Evolutionary conservation across 2,113 vertebrate species (phyloP).

Genomic region (Stictonetta naevosa): DNA sequence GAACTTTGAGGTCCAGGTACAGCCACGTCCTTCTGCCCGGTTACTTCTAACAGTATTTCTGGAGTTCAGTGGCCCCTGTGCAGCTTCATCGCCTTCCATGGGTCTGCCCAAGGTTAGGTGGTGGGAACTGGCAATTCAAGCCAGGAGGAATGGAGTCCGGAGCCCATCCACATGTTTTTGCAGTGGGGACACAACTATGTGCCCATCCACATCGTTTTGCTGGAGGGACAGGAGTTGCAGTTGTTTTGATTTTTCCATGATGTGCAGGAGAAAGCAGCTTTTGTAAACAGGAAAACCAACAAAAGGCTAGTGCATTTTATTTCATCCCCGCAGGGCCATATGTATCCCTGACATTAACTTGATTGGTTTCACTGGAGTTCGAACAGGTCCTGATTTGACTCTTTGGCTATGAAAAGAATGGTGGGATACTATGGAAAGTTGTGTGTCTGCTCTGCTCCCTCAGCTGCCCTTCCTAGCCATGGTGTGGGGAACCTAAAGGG

Average conservation of each 20-base stretch:
- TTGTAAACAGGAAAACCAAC: background rate
- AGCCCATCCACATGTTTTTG: background rate
- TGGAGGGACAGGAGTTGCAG: background rate
- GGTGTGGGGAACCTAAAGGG: background rate
- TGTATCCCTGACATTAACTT: background rate
- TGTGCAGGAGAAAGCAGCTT: background rate
- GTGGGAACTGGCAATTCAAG: background rate
- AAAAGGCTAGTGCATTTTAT: background rate
- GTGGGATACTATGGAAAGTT: background rate
- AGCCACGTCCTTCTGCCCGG: background rate
- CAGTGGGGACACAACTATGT: too few relatives aligned
- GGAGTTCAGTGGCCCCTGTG: background rate
- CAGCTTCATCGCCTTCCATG: background rate
- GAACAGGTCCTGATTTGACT: background rate
- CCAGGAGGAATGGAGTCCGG: background rate
- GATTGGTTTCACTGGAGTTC: background rate
- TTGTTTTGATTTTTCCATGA: background rate
- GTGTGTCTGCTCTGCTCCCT: fast-evolving
- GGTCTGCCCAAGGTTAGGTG: background rate
- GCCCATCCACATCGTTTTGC: background rate
- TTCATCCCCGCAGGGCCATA: background rate
- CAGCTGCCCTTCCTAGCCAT: background rate
- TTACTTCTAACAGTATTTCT: background rate
- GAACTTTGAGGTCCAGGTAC: background rate
- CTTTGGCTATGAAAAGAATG: background rate